These are phyloP conservation scores for Bombus fervidus DNA, from an alignment of 1,140 invertebrate species.

Conservation along the genomic window DNA sequence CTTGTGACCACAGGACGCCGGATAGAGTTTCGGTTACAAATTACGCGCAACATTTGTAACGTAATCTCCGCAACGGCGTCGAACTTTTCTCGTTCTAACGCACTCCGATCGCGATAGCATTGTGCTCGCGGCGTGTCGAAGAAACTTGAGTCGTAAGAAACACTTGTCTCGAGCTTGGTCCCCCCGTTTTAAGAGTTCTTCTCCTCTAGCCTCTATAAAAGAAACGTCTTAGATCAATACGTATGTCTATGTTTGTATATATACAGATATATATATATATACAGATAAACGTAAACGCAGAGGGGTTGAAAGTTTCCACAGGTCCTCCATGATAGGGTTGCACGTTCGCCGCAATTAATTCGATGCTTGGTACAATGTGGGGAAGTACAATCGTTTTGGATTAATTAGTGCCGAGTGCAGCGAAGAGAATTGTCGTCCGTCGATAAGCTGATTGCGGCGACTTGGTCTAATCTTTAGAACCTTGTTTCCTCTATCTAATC, in stretches of 20 bases:
- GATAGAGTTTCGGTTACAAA: conserved; percentile 18
- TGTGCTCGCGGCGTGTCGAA: conserved; percentile 23
- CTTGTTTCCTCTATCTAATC: background rate
- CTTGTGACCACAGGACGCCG: too few relatives aligned
- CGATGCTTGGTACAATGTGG: conserved; percentile 75
- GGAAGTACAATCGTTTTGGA: conserved; percentile 76
- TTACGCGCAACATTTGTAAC: conserved; percentile 29
- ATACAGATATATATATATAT: background rate
- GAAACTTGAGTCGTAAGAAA: conserved; percentile 52
- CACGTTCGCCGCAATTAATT: conserved; percentile 76
- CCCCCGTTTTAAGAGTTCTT: conserved; percentile 15
- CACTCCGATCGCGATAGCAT: conserved; percentile 34
- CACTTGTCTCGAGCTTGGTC: conserved; percentile 29
- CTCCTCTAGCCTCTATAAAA: background rate
- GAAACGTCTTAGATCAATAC: background rate
- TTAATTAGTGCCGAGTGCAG: conserved; percentile 76
- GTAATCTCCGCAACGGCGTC: background rate
- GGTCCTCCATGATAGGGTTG: conserved; percentile 43
- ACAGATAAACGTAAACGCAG: background rate
- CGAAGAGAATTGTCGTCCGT: conserved; percentile 57
- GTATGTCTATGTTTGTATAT: background rate
- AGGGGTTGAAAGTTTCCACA: conserved; percentile 43
- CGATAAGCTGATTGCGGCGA: conserved; percentile 13
- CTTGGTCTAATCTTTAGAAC: conserved; percentile 49
- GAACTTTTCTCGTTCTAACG: conserved; percentile 44